phyloP scores from a whole-genome alignment of 1,140 invertebrate species.

The Brachionus plicatilis region DNA sequence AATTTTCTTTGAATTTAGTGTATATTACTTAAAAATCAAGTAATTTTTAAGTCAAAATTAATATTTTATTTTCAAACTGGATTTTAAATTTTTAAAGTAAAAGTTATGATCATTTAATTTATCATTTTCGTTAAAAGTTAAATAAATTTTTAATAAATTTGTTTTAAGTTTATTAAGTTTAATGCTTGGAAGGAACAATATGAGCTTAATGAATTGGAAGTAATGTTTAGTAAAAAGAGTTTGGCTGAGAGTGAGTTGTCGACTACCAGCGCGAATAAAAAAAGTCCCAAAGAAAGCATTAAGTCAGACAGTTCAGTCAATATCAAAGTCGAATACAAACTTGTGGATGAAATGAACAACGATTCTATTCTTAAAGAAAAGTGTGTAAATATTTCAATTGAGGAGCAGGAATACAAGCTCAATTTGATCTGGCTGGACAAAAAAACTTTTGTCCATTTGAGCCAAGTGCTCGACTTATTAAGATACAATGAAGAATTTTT shows the following conservation, averaged over 20 bases:
- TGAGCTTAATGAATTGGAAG: background rate
- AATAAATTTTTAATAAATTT: background rate
- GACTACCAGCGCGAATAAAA: no score
- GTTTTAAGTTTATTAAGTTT: background rate
- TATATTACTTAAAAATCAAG: no score
- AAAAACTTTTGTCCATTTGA: background rate
- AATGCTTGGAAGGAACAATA: background rate
- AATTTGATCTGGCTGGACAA: background rate
- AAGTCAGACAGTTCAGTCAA: background rate
- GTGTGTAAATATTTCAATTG: background rate
- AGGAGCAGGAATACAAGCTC: background rate
- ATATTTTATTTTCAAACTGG: no score
- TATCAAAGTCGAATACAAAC: background rate
- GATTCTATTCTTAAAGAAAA: slow-evolving; percentile 1
- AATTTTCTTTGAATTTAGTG: no score
- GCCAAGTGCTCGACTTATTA: background rate
- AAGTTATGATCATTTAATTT: background rate
- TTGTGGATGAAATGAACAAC: background rate
- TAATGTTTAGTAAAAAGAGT: background rate
- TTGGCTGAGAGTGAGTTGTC: background rate
- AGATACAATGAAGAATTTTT: background rate
- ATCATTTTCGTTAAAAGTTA: background rate
- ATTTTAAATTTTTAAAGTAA: no score
- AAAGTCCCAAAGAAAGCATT: background rate
- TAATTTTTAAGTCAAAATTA: no score